phyloP scores from a whole-genome alignment of 2,797 vertebrate genomes.

The Aplochiton taeniatus region DNA sequence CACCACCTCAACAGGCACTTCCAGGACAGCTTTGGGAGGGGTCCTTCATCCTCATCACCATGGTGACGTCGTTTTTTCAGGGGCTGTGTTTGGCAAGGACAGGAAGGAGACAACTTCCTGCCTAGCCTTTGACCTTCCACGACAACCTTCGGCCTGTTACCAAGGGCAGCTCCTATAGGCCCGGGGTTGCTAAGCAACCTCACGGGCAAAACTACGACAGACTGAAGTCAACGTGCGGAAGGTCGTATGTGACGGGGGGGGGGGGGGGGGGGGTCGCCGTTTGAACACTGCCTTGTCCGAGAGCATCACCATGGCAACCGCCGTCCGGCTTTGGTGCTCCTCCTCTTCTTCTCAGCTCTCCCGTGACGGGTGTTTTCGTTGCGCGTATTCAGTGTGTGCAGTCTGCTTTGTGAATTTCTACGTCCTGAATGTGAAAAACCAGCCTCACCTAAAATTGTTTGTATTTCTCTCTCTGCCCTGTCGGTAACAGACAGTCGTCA shows the following conservation, averaged over 20 bases:
- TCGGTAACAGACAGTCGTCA: too few relatives aligned
- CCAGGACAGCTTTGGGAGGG: constrained; percentile 9
- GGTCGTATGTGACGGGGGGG: too few relatives aligned
- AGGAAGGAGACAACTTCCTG: not conserved
- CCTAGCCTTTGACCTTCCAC: too few relatives aligned
- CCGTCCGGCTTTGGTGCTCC: not conserved
- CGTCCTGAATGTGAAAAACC: constrained; percentile 8
- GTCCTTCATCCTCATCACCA: constrained; percentile 5
- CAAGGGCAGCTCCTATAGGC: too few relatives aligned
- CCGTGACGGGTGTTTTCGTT: constrained; percentile 8
- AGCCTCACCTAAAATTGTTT: not conserved
- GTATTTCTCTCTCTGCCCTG: too few relatives aligned
- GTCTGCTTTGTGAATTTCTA: not conserved
- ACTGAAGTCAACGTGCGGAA: not conserved
- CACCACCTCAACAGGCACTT: constrained; percentile 2
- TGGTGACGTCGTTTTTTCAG: constrained; percentile 7
- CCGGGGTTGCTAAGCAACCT: too few relatives aligned
- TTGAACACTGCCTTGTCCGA: too few relatives aligned
- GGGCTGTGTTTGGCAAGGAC: not conserved
- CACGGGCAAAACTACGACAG: not conserved
- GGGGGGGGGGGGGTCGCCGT: too few relatives aligned
- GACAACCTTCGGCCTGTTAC: too few relatives aligned
- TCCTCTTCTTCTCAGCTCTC: not conserved
- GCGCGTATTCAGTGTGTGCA: constrained; percentile 1
- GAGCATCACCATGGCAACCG: not conserved